Conservation (phyloP, 2,797 vertebrate species). For the Pteropus rufus region DNA sequence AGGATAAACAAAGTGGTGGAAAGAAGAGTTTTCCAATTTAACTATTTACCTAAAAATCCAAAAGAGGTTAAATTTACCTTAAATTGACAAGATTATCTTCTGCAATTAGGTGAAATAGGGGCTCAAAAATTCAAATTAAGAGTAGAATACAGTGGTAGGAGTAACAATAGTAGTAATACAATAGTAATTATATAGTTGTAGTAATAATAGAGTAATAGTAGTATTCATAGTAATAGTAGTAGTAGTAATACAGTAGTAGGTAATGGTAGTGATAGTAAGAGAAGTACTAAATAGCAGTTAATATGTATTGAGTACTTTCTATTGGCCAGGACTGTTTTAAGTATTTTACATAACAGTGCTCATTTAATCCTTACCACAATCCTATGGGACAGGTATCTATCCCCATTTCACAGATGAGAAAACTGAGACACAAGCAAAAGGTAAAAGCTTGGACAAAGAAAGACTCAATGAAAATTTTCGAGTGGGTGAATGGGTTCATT, state of each 20-base stretch:
- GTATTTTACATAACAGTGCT: neutral
- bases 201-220: too few relatives aligned
- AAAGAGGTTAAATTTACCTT: neutral
- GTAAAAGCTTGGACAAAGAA: neutral
- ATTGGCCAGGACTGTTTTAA: neutral
- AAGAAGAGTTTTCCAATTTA: neutral
- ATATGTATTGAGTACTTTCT: neutral
- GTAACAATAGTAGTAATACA: neutral
- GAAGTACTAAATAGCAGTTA: neutral
- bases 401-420: neutral
- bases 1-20: neutral
- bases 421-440: neutral
- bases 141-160: neutral
- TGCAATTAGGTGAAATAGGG: neutral
- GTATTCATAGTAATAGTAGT: neutral
- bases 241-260: neutral
- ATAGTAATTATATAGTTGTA: neutral
- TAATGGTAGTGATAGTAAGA: neutral
- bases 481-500: neutral
- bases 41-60: neutral
- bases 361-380: neutral
- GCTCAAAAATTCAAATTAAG: neutral
- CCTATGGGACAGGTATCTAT: neutral
- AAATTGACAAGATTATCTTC: conserved; percentile 1
- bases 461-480: neutral